Percentiles rank a stretch among this genome's conserved stretches.
Evolutionary conservation across 1,140 invertebrate species (phyloP).

Genomic region (Eriosoma lanigerum): DNA sequence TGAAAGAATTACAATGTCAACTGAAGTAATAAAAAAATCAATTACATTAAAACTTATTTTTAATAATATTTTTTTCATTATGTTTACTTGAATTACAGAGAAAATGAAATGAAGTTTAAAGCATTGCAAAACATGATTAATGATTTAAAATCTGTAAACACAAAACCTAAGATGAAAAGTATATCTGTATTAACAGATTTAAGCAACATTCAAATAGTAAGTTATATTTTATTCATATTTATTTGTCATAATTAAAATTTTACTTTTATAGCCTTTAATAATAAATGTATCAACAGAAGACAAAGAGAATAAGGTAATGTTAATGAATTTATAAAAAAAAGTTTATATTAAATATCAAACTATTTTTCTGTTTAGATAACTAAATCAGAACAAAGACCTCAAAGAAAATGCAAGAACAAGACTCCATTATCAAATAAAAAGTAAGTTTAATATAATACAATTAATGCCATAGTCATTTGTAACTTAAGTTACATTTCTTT

Average conservation of each 20-base stretch:
- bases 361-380: not conserved
- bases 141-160: not conserved
- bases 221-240: not conserved
- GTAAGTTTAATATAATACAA: constrained; percentile 18
- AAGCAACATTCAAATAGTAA: constrained; percentile 10
- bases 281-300: not conserved
- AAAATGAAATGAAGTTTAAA: not conserved
- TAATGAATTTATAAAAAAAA: not conserved
- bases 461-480: too few relatives aligned
- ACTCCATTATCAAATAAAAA: constrained; percentile 6
- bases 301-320: constrained; percentile 39
- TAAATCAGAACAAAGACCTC: not conserved
- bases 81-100: not conserved
- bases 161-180: constrained; percentile 8
- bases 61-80: constrained; percentile 2
- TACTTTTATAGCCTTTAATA: constrained; percentile 9
- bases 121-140: not conserved
- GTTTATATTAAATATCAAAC: not conserved
- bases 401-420: constrained; percentile 12
- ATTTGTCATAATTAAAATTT: not conserved
- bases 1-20: constrained; percentile 12
- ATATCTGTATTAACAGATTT: constrained; percentile 7
- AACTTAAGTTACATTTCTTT: too few relatives aligned
- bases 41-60: not conserved
- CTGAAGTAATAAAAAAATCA: constrained; percentile 17